phyloP scores from a whole-genome alignment of 1,140 invertebrate genomes.

The Araneus ventricosus region DNA sequence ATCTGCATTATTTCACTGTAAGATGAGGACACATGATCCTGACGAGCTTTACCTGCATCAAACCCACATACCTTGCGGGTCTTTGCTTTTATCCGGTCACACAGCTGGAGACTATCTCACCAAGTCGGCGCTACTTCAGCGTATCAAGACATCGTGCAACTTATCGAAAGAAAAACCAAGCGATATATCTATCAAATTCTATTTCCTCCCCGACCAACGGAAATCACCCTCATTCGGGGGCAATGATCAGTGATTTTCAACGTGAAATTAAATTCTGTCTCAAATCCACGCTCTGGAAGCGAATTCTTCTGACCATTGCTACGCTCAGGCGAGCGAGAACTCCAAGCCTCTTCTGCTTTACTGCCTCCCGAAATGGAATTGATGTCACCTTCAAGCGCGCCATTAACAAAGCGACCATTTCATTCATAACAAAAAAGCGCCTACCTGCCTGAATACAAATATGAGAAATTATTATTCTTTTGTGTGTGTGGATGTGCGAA shows the following conservation, averaged over 20 bases:
- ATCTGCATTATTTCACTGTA: too few relatives aligned
- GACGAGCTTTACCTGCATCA: too few relatives aligned
- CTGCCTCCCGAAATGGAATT: slow-evolving; percentile 36
- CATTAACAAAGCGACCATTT: slow-evolving; percentile 29
- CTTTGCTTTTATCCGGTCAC: too few relatives aligned
- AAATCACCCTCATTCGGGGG: background rate
- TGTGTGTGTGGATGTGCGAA: background rate
- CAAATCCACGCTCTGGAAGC: background rate
- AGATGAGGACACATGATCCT: too few relatives aligned
- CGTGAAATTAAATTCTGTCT: background rate
- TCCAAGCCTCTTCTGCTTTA: background rate
- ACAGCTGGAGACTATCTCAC: too few relatives aligned
- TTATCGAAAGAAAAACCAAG: too few relatives aligned
- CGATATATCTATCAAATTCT: too few relatives aligned
- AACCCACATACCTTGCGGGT: too few relatives aligned
- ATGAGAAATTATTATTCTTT: slow-evolving; percentile 43
- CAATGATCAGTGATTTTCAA: background rate
- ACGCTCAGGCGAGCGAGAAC: background rate
- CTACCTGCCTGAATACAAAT: background rate
- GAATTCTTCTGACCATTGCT: slow-evolving; percentile 3
- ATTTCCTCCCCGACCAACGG: too few relatives aligned
- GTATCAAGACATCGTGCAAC: too few relatives aligned
- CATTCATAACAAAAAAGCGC: background rate
- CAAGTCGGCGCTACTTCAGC: too few relatives aligned
- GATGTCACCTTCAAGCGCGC: slow-evolving; percentile 52